Percentiles rank a stretch among this genome's conserved stretches.
phyloP scores from a whole-genome alignment of 2,797 vertebrate genomes.

The Enteromius viviparus region DNA sequence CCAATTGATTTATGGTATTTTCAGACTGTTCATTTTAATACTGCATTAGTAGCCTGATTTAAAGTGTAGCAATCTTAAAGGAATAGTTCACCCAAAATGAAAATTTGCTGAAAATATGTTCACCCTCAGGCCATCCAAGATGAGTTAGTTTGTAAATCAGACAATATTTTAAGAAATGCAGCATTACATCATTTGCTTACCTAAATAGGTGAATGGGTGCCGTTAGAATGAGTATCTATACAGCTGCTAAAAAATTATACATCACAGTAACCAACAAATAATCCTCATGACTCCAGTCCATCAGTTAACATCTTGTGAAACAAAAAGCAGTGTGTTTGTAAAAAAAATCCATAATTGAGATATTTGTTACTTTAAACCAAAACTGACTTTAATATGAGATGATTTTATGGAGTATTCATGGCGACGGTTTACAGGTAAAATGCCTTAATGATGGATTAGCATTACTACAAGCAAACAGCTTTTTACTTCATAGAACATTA shows the following conservation, averaged over 20 bases:
- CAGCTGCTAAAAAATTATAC: background rate
- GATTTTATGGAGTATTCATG: background rate
- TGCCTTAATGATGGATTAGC: background rate
- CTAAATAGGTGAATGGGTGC: background rate
- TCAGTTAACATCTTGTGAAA: background rate
- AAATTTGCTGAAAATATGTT: background rate
- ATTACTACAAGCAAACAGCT: background rate
- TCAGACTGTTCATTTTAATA: background rate
- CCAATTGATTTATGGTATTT: background rate
- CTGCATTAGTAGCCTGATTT: background rate
- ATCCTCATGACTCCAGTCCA: background rate
- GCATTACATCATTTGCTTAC: background rate
- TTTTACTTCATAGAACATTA: background rate
- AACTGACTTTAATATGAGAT: background rate
- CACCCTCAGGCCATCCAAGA: too few relatives aligned
- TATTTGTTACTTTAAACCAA: background rate
- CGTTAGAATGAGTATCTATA: background rate
- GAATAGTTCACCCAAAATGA: background rate
- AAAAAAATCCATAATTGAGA: background rate
- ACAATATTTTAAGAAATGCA: background rate
- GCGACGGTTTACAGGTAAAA: background rate
- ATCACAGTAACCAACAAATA: background rate
- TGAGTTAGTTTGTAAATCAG: background rate
- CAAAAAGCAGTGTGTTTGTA: background rate
- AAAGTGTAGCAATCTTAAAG: background rate